These are phyloP conservation scores for Vombatus ursinus DNA, from an alignment of 2,113 vertebrate genomes.

Conservation along the genomic window DNA sequence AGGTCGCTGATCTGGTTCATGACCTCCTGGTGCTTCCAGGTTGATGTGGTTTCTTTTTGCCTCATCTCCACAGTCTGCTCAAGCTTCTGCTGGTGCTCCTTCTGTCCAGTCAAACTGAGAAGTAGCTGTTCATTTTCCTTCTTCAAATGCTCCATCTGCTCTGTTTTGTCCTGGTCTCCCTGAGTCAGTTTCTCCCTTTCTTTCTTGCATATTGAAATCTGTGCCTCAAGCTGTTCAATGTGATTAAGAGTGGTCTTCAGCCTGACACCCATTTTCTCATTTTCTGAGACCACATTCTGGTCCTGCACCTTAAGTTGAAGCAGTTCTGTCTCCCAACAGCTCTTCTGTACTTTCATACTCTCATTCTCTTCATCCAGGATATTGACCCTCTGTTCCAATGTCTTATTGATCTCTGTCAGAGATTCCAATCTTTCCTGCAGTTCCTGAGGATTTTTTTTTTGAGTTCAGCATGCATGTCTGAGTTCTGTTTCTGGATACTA, in stretches of 20 bases:
- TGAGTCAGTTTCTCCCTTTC: slow-evolving; percentile 69
- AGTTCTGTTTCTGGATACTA: slow-evolving; percentile 71
- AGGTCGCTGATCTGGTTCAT: slow-evolving; percentile 54
- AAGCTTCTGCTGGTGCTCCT: too few relatives aligned
- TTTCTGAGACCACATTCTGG: slow-evolving; percentile 68
- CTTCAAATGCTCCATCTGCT: slow-evolving; percentile 69
- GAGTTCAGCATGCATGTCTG: slow-evolving; percentile 67
- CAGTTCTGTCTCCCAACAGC: slow-evolving; percentile 63
- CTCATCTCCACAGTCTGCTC: too few relatives aligned
- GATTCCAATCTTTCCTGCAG: slow-evolving; percentile 69
- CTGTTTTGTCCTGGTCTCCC: slow-evolving; percentile 34
- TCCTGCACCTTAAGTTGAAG: slow-evolving; percentile 70
- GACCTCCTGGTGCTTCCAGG: too few relatives aligned
- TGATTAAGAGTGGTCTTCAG: slow-evolving; percentile 56
- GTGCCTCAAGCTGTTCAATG: slow-evolving; percentile 77
- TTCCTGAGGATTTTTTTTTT: slow-evolving; percentile 68
- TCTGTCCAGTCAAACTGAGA: slow-evolving; percentile 50
- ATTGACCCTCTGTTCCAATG: slow-evolving; percentile 62
- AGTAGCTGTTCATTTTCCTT: slow-evolving; percentile 70
- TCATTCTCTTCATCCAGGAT: slow-evolving; percentile 53
- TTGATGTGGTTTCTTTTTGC: too few relatives aligned
- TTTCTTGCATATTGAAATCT: slow-evolving; percentile 66
- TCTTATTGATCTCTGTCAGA: slow-evolving; percentile 62
- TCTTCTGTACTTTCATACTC: slow-evolving; percentile 61
- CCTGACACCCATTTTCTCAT: slow-evolving; percentile 64